Evolutionary conservation across 1,140 invertebrate genomes (phyloP).

Genomic region (Caenorhabditis tropicalis): DNA sequence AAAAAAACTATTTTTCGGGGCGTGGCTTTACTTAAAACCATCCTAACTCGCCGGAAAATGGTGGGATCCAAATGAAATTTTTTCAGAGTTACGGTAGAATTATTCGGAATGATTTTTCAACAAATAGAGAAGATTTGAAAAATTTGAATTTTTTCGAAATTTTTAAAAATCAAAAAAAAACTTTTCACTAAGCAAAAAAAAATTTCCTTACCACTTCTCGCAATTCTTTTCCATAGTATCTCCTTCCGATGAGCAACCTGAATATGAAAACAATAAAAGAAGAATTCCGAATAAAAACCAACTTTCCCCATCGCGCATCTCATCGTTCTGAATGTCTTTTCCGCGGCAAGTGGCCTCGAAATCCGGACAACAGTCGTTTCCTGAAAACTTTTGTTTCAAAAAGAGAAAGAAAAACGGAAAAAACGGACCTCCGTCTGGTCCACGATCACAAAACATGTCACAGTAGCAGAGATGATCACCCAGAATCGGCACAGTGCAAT

Average conservation of each 20-base stretch:
- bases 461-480: slow-evolving; percentile 66
- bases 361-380: slow-evolving; percentile 68
- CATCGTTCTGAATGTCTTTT: slow-evolving; percentile 23
- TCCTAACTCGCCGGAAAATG: too few relatives aligned
- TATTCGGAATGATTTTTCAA: too few relatives aligned
- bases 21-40: too few relatives aligned
- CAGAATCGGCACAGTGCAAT: slow-evolving; percentile 64
- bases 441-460: slow-evolving; percentile 64
- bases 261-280: slow-evolving; percentile 57
- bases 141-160: too few relatives aligned
- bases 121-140: too few relatives aligned
- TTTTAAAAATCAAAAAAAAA: too few relatives aligned
- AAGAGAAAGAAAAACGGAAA: neutral
- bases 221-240: slow-evolving; percentile 59
- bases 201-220: slow-evolving; percentile 59
- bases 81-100: too few relatives aligned
- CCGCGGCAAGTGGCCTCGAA: slow-evolving; percentile 59
- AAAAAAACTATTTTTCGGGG: neutral
- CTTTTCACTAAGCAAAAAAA: neutral
- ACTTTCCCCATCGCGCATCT: slow-evolving; percentile 13
- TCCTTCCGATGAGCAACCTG: slow-evolving; percentile 55
- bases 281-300: slow-evolving; percentile 13
- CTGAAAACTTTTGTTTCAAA: neutral
- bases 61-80: too few relatives aligned
- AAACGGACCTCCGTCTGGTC: slow-evolving; percentile 49